A percentile compares a stretch with the other conserved stretches of the same genome.
These are phyloP conservation scores for Drosophila arizonae DNA, from an alignment of 1,140 invertebrate genomes.

Conservation along the genomic window DNA sequence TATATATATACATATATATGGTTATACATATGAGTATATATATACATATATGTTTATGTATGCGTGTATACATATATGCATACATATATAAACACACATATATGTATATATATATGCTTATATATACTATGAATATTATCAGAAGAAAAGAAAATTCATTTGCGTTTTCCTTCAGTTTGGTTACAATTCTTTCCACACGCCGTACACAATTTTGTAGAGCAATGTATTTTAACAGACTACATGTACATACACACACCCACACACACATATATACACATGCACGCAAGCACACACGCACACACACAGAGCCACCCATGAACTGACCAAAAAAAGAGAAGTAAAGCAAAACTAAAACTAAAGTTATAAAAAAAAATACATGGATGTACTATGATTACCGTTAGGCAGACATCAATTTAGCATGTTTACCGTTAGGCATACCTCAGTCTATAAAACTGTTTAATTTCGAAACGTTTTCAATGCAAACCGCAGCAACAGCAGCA, in stretches of 20 bases:
- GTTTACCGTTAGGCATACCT: conserved; percentile 20
- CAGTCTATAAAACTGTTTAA: conserved; percentile 30
- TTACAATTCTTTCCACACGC: conserved; percentile 49
- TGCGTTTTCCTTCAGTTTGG: conserved; percentile 64
- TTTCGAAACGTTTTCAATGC: conserved; percentile 55
- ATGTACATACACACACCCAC: conserved; percentile 58
- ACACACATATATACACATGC: conserved; percentile 42
- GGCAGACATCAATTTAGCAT: conserved; percentile 30
- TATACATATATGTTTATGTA: conserved; percentile 59
- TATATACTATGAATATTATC: conserved; percentile 72
- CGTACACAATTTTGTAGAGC: conserved; percentile 23
- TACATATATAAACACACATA: not conserved
- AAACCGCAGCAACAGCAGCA: conserved; percentile 53
- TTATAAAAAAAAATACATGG: conserved; percentile 33
- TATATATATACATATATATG: conserved; percentile 42
- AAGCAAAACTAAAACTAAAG: conserved; percentile 17
- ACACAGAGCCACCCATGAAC: conserved; percentile 52
- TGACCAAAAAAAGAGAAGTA: conserved; percentile 57
- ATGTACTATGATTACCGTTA: conserved; percentile 34
- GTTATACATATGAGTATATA: conserved; percentile 20
- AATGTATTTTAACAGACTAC: conserved; percentile 43
- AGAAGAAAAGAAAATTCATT: conserved; percentile 48
- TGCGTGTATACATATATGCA: conserved; percentile 43
- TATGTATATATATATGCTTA: conserved; percentile 63
- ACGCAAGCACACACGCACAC: conserved; percentile 28